Evolutionary conservation across 2,888 invertebrate species (phyloP).

Genomic region (Aethes cnicana): DNA sequence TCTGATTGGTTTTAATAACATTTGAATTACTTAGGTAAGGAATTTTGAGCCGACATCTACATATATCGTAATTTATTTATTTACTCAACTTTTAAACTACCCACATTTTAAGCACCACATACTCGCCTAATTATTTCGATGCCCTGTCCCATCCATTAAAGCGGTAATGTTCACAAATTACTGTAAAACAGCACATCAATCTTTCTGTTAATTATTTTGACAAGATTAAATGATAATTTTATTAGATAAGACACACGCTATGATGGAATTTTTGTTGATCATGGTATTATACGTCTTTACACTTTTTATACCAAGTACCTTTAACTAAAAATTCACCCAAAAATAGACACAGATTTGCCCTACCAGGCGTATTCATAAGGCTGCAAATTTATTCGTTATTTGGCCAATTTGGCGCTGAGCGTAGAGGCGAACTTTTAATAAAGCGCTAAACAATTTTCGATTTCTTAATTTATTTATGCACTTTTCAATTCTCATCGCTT

Average conservation of each 20-base stretch:
- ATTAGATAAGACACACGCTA: constrained; percentile 50
- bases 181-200: constrained; percentile 57
- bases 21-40: too few species aligned
- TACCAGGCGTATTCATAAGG: too few species aligned
- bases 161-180: constrained; percentile 54
- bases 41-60: not conserved
- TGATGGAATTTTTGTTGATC: constrained; percentile 17
- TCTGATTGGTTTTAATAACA: too few species aligned
- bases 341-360: too few species aligned
- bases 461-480: too few species aligned
- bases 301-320: not conserved
- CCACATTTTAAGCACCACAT: constrained; percentile 22
- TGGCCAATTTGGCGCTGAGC: too few species aligned
- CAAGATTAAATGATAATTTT: constrained; percentile 48
- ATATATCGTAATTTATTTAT: not conserved
- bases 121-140: constrained; percentile 39
- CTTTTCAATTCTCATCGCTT: too few species aligned
- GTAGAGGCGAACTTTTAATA: too few species aligned
- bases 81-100: constrained; percentile 22
- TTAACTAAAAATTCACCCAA: too few species aligned
- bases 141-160: constrained; percentile 45
- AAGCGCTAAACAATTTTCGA: too few species aligned
- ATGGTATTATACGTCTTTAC: constrained; percentile 5
- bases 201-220: constrained; percentile 54
- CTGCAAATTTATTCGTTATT: too few species aligned